These are phyloP conservation scores for Cyclina sinensis DNA, from an alignment of 1,140 invertebrate genomes.

Conservation along the genomic window DNA sequence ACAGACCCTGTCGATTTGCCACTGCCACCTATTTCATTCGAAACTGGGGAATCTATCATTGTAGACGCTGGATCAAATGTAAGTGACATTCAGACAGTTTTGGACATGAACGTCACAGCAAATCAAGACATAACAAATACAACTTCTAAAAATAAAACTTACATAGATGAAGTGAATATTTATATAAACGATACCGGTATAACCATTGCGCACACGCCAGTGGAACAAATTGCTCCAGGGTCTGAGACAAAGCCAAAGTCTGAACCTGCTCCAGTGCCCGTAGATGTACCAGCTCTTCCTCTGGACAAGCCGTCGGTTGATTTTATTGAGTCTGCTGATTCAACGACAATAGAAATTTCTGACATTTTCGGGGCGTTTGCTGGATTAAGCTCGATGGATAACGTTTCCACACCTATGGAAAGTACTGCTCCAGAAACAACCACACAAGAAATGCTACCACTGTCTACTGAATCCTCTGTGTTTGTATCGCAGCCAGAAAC, in stretches of 20 bases:
- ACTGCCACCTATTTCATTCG: slow-evolving; percentile 11
- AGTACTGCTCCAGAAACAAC: neutral
- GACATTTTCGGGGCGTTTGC: neutral
- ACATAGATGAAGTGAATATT: neutral
- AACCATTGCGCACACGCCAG: neutral
- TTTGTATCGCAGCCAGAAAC: neutral
- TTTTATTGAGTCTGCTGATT: slow-evolving; percentile 17
- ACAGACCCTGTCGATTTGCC: slow-evolving; percentile 10
- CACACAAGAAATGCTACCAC: neutral
- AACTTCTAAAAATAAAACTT: neutral
- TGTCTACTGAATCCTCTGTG: neutral
- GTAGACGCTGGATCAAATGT: neutral
- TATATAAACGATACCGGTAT: neutral
- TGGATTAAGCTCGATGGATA: neutral
- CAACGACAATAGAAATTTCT: slow-evolving; percentile 45
- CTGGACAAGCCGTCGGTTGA: neutral
- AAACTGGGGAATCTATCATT: neutral
- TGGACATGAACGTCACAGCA: neutral
- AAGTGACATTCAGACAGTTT: neutral
- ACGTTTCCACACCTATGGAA: neutral
- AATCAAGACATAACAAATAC: neutral
- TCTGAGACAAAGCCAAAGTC: neutral
- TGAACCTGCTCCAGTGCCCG: neutral
- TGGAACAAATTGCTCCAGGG: neutral
- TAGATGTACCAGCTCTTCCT: slow-evolving; percentile 36